Evolutionary conservation across 2,797 vertebrate species (phyloP).

Genomic region (Gila robusta): DNA sequence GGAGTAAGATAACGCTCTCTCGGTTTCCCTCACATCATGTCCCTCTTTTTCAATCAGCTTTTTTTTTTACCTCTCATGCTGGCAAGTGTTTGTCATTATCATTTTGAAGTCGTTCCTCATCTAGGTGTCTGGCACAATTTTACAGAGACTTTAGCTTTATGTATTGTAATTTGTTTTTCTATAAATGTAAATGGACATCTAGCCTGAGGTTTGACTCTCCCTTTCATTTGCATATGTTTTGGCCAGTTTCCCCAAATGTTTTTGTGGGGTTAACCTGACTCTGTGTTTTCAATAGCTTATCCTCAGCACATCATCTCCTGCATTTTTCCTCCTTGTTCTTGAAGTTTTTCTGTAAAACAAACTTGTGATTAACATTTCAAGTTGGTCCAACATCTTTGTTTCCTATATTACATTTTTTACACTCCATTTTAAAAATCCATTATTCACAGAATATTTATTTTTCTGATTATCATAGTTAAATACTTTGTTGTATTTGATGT

Average conservation of each 20-base stretch:
- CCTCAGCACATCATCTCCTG: slow-evolving; percentile 66
- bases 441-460: not conserved
- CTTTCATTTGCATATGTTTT: slow-evolving; percentile 26
- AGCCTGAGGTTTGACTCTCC: slow-evolving; percentile 43
- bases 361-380: slow-evolving; percentile 59
- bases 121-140: slow-evolving; percentile 16
- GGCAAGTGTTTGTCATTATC: slow-evolving; percentile 44
- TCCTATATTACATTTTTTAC: slow-evolving; percentile 65
- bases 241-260: slow-evolving; percentile 36
- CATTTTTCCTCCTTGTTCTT: slow-evolving; percentile 50
- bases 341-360: slow-evolving; percentile 13
- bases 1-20: slow-evolving; percentile 84
- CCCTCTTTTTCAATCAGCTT: slow-evolving; percentile 20
- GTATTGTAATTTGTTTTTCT: not conserved
- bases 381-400: slow-evolving; percentile 61
- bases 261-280: slow-evolving; percentile 60
- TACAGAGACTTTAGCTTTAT: not conserved
- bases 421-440: slow-evolving; percentile 55
- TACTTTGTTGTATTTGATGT: slow-evolving; percentile 23
- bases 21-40: slow-evolving; percentile 16
- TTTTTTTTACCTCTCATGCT: slow-evolving; percentile 41
- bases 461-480: slow-evolving; percentile 13
- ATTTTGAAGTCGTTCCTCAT: slow-evolving; percentile 33
- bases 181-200: slow-evolving; percentile 31
- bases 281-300: slow-evolving; percentile 63